Evolutionary conservation across 1,140 invertebrate genomes (phyloP).

Genomic region (Theocolax elegans): DNA sequence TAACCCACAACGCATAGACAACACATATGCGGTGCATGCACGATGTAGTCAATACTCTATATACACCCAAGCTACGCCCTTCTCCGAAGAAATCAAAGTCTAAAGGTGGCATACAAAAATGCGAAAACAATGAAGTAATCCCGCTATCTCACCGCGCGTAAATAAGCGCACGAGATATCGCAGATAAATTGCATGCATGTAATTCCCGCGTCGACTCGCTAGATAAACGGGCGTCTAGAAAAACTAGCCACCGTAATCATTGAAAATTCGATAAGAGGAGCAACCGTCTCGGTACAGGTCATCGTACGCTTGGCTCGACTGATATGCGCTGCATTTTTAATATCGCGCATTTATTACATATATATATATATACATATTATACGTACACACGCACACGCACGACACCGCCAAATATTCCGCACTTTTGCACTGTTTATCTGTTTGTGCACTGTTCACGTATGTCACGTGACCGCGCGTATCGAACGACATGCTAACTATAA

Average conservation of each 20-base stretch:
- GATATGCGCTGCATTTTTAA: slow-evolving; percentile 18
- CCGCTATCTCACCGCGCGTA: slow-evolving; percentile 11
- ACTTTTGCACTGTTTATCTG: background rate
- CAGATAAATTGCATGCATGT: background rate
- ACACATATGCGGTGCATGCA: too few relatives aligned
- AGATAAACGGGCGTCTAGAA: background rate
- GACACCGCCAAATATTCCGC: background rate
- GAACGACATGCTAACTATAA: too few relatives aligned
- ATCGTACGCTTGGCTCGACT: background rate
- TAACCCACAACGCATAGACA: too few relatives aligned
- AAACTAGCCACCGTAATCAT: background rate
- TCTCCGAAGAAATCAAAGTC: too few relatives aligned
- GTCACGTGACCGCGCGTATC: background rate
- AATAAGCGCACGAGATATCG: slow-evolving; percentile 7
- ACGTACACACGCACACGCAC: too few relatives aligned
- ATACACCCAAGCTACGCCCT: too few relatives aligned
- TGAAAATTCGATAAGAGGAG: slow-evolving; percentile 26
- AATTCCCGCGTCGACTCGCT: background rate
- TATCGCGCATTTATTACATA: too few relatives aligned
- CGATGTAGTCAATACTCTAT: too few relatives aligned
- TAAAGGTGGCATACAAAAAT: background rate
- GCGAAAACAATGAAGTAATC: background rate
- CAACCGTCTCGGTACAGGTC: slow-evolving; percentile 9
- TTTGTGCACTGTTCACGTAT: background rate
- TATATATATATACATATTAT: too few relatives aligned